Percentiles rank a stretch among this genome's conserved stretches.
Evolutionary conservation across 2,888 invertebrate species (phyloP).

Genomic region (Synanthedon vespiformis): DNA sequence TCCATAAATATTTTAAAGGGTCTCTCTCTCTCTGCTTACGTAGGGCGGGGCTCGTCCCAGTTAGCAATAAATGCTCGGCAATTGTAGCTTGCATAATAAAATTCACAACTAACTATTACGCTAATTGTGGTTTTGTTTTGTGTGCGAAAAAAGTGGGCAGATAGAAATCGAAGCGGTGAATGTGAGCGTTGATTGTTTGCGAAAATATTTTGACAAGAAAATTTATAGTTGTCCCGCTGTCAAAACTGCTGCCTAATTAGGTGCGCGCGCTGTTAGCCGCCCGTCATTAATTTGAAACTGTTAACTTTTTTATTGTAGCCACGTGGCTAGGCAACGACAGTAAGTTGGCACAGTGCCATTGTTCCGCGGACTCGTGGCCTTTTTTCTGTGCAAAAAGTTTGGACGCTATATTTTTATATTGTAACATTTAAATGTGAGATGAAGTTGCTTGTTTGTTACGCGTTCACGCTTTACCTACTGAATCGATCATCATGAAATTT

Average conservation of each 20-base stretch:
- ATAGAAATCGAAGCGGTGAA: slow-evolving; percentile 19
- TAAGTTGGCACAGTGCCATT: slow-evolving; percentile 7
- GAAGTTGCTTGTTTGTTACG: no score
- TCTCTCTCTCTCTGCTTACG: background rate
- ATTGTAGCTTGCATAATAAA: slow-evolving; percentile 15
- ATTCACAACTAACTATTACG: slow-evolving; percentile 51
- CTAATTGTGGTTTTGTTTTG: slow-evolving; percentile 71
- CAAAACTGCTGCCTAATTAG: slow-evolving; percentile 57
- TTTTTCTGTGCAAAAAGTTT: background rate
- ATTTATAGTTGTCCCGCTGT: slow-evolving; percentile 53
- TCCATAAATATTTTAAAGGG: slow-evolving; percentile 1
- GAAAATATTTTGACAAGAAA: slow-evolving; percentile 68
- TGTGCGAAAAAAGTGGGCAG: slow-evolving; percentile 43
- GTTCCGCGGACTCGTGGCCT: background rate
- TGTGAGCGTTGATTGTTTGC: slow-evolving; percentile 56
- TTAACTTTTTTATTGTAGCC: slow-evolving; percentile 57
- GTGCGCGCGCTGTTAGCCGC: slow-evolving; percentile 38
- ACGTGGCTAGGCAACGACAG: slow-evolving; percentile 29
- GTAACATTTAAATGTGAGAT: background rate
- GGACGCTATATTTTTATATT: background rate
- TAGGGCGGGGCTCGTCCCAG: slow-evolving; percentile 7
- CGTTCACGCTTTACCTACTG: no score
- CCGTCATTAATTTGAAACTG: slow-evolving; percentile 50
- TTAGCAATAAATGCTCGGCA: slow-evolving; percentile 13
- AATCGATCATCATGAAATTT: no score